Conservation (phyloP, 1,140 invertebrate species). For the Lordiphosa stackelbergi region DNA sequence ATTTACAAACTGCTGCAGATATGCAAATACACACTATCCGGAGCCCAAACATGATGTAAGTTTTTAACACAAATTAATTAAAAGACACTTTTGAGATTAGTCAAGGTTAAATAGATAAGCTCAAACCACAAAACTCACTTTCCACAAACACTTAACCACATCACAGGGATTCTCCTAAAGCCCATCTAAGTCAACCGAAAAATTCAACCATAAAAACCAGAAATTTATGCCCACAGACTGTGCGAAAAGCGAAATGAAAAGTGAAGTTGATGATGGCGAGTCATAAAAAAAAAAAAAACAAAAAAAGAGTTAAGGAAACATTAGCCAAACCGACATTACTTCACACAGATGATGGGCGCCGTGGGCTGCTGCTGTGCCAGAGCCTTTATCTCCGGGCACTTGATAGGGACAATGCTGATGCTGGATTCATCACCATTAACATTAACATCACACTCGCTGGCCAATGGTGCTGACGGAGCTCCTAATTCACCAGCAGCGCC, state of each 20-base stretch:
- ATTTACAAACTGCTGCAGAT: too few relatives aligned
- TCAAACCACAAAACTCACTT: conserved; percentile 39
- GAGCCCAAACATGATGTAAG: too few relatives aligned
- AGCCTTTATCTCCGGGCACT: conserved; percentile 24
- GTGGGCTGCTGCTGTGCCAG: conserved; percentile 9
- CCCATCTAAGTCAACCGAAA: conserved; percentile 9
- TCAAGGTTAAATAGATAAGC: neutral
- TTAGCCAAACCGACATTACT: conserved; percentile 55
- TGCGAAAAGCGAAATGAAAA: conserved; percentile 59
- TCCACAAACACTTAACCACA: conserved; percentile 20
- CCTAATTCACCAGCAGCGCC: conserved; percentile 23
- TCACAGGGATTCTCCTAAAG: neutral
- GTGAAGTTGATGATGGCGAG: conserved; percentile 32
- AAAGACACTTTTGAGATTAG: neutral
- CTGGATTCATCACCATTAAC: conserved; percentile 42
- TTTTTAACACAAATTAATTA: too few relatives aligned
- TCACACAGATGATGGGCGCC: conserved; percentile 54
- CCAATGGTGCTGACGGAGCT: conserved; percentile 28
- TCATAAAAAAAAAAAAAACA: conserved; percentile 12
- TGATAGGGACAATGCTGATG: conserved; percentile 52
- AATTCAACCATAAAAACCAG: conserved; percentile 46
- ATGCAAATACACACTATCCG: too few relatives aligned
- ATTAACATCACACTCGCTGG: conserved; percentile 18
- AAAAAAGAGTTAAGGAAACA: conserved; percentile 10
- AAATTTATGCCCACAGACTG: conserved; percentile 51